These are phyloP conservation scores for Paralichthys olivaceus DNA, from an alignment of 2,113 vertebrate genomes.

Conservation along the genomic window DNA sequence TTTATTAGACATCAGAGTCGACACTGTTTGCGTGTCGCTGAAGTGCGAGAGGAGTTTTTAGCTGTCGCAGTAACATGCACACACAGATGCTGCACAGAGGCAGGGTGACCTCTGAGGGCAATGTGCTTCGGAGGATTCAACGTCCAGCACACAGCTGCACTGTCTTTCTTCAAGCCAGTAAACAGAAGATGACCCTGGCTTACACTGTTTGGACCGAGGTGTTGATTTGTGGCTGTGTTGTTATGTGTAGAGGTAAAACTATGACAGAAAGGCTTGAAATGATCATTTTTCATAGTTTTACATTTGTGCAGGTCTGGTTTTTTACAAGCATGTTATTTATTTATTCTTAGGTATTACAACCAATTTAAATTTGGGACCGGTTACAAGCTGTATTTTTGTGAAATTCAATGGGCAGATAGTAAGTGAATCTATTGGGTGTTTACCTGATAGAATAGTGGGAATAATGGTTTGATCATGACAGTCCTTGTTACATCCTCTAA, in stretches of 20 bases:
- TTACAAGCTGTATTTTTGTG: neutral
- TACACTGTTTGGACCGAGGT: neutral
- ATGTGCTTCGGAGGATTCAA: neutral
- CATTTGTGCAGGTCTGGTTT: neutral
- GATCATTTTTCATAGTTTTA: no score
- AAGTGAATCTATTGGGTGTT: neutral
- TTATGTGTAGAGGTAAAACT: no score
- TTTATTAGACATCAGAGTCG: neutral
- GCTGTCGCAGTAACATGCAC: neutral
- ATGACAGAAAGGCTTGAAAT: no score
- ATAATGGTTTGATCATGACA: neutral
- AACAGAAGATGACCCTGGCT: neutral
- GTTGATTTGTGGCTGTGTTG: no score
- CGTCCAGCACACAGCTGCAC: neutral
- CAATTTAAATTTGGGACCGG: no score
- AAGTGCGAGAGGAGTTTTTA: neutral
- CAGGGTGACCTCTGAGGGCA: neutral
- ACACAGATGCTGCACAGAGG: neutral
- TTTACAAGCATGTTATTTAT: neutral
- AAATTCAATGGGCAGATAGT: neutral
- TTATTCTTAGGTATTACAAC: no score
- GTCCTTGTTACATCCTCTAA: neutral
- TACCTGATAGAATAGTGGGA: neutral
- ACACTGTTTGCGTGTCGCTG: neutral
- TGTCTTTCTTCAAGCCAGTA: neutral